Evolutionary conservation across 2,113 vertebrate genomes (phyloP).

Genomic region (Chionomys nivalis): DNA sequence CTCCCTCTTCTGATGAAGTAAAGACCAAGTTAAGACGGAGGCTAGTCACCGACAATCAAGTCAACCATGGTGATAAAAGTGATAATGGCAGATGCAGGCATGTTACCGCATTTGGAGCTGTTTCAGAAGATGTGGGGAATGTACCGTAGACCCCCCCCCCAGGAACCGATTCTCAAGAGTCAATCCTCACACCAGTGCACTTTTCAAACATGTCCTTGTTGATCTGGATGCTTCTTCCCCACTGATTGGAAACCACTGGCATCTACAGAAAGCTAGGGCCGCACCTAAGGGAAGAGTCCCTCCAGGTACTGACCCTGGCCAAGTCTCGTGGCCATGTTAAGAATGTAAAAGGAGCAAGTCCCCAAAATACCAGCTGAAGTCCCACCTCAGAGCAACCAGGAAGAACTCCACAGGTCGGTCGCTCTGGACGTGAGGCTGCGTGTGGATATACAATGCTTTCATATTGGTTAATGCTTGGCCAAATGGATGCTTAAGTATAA

Average conservation of each 20-base stretch:
- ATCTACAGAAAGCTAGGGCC: neutral
- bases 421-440: conserved; percentile 64
- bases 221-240: neutral
- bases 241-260: neutral
- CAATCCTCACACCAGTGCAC: neutral
- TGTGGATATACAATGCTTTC: conserved; percentile 63
- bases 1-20: neutral
- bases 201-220: neutral
- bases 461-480: conserved; percentile 85
- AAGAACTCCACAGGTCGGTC: conserved; percentile 76
- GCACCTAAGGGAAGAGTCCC: neutral
- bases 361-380: conserved; percentile 78
- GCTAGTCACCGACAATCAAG: neutral
- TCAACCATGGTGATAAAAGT: neutral
- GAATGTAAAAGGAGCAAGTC: conserved; percentile 77
- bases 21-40: neutral
- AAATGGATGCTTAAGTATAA: neutral
- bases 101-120: neutral
- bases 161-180: neutral
- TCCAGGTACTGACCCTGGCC: neutral
- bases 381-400: conserved; percentile 75
- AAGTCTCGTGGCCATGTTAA: neutral
- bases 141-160: neutral
- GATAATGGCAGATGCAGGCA: neutral
- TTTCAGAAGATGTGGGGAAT: neutral